A percentile compares a stretch with the other conserved stretches of the same genome.
phyloP scores from a whole-genome alignment of 2,797 vertebrate species.

The Stomatorhinus walkeri region DNA sequence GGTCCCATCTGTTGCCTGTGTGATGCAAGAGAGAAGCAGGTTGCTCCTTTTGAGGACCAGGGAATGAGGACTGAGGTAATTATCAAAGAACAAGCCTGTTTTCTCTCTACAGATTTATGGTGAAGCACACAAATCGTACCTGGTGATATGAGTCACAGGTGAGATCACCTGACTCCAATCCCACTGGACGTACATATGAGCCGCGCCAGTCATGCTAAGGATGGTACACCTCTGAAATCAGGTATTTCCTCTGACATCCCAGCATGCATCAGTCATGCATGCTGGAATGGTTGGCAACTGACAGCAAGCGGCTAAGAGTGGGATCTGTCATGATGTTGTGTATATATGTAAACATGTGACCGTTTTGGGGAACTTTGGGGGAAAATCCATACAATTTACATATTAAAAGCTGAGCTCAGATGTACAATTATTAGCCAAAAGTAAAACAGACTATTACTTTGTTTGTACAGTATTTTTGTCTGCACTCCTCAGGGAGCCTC shows the following conservation, averaged over 20 bases:
- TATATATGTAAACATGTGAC: background rate
- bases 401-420: background rate
- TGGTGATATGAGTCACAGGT: background rate
- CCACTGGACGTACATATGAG: background rate
- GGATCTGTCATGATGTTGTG: background rate
- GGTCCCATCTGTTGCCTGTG: constrained; percentile 8
- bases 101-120: background rate
- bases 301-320: background rate
- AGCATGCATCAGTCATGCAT: background rate
- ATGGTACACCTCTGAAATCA: background rate
- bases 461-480: background rate
- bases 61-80: background rate
- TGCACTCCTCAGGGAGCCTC: background rate
- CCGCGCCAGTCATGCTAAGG: background rate
- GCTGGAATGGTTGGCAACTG: background rate
- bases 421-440: background rate
- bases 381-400: constrained; percentile 4
- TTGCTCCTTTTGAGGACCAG: background rate
- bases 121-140: background rate
- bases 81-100: background rate
- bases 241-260: background rate
- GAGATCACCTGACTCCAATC: background rate
- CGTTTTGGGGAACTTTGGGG: background rate
- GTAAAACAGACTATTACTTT: background rate
- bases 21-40: background rate